A percentile compares a stretch with the other conserved stretches of the same genome.
Evolutionary conservation across 2,797 vertebrate species (phyloP).

Genomic region (Capromys pilorides): DNA sequence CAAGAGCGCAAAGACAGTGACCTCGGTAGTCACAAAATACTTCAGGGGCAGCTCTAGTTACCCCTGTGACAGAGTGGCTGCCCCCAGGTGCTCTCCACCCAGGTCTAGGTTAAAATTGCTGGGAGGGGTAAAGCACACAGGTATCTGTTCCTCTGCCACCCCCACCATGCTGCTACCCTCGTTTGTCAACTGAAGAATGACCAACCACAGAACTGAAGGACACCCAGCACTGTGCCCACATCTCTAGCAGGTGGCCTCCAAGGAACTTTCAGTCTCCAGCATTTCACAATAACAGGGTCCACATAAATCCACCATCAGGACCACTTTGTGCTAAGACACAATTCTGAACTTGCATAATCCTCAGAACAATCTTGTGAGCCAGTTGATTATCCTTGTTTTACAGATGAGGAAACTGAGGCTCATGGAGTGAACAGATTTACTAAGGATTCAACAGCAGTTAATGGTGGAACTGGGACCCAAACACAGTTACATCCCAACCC

Average conservation of each 20-base stretch:
- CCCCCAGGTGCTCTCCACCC: not conserved
- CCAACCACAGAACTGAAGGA: not conserved
- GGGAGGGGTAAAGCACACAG: not conserved
- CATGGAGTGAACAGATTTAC: not conserved
- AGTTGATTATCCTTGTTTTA: not conserved
- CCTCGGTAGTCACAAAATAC: not conserved
- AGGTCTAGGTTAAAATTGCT: accelerated
- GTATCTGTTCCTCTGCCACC: not conserved
- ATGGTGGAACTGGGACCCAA: not conserved
- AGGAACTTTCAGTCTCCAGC: not conserved
- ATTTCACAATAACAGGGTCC: not conserved
- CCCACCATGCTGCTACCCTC: not conserved
- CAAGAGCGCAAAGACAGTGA: not conserved
- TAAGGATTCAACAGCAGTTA: not conserved
- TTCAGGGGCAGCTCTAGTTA: not conserved
- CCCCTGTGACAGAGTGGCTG: not conserved
- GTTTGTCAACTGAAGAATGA: not conserved
- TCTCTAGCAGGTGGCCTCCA: not conserved
- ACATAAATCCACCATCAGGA: not conserved
- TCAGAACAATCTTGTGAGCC: not conserved
- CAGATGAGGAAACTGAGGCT: not conserved
- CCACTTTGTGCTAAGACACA: not conserved
- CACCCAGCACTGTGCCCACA: not conserved
- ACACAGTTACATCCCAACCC: not conserved
- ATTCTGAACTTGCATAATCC: not conserved